Conservation (phyloP, 2,797 vertebrate genomes). For the Oreochromis grahami region DNA sequence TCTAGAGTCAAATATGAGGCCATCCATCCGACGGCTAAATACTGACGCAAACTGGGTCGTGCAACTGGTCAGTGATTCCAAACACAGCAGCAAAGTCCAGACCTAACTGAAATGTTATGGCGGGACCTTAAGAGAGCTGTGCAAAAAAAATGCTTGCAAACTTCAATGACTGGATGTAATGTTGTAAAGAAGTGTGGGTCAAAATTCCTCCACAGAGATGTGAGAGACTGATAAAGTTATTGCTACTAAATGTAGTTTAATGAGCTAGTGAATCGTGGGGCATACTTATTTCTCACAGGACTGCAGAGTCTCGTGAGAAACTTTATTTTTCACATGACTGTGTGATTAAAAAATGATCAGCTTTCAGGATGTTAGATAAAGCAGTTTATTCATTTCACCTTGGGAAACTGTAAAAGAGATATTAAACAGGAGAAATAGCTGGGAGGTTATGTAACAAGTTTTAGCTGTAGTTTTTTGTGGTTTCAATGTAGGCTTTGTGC, state of each 20-base stretch:
- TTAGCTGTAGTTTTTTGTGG: neutral
- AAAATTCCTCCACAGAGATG: neutral
- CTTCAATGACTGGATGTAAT: neutral
- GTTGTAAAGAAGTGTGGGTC: neutral
- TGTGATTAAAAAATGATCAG: neutral
- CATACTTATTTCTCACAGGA: neutral
- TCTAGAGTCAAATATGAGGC: neutral
- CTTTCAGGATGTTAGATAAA: neutral
- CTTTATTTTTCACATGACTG: neutral
- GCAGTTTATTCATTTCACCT: neutral
- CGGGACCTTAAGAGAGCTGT: neutral
- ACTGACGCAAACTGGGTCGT: rapidly evolving
- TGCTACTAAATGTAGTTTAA: neutral
- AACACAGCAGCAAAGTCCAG: neutral
- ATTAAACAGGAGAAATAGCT: neutral
- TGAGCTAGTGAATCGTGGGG: neutral
- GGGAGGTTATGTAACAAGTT: neutral
- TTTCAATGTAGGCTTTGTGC: neutral
- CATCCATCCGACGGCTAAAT: neutral
- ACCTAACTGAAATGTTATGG: neutral
- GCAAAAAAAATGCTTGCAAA: neutral
- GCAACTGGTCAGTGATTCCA: neutral
- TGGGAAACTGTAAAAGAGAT: neutral
- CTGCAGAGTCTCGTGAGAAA: neutral
- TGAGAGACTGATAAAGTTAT: neutral